Evolutionary conservation across 2,113 vertebrate species (phyloP).

Genomic region (Limanda limanda): DNA sequence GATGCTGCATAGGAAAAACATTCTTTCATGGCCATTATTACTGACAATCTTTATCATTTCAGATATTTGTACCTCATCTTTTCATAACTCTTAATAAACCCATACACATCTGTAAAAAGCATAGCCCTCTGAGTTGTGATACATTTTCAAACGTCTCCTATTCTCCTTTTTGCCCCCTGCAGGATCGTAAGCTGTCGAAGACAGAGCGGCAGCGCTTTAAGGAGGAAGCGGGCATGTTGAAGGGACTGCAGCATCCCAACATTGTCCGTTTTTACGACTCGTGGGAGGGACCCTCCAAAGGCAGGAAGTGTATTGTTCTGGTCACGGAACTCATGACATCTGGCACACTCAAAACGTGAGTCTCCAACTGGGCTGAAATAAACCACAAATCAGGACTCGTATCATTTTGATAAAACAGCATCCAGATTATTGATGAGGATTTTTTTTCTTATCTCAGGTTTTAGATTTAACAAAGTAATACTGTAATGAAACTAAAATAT

Average conservation of each 20-base stretch:
- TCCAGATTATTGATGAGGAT: too few species aligned
- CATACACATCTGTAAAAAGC: not conserved
- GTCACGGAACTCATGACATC: slow-evolving; percentile 99
- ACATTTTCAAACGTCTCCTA: slow-evolving; percentile 30
- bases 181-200: slow-evolving; percentile 97
- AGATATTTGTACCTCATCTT: too few species aligned
- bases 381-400: not conserved
- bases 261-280: slow-evolving; percentile 99
- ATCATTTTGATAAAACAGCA: not conserved
- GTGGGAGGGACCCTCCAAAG: slow-evolving; percentile 97
- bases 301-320: slow-evolving; percentile 97
- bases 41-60: too few species aligned
- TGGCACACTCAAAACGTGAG: slow-evolving; percentile 98
- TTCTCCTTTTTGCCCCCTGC: slow-evolving; percentile 36
- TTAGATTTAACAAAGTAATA: too few species aligned
- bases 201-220: slow-evolving; percentile 97
- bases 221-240: slow-evolving; percentile 98
- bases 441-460: too few species aligned
- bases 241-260: slow-evolving; percentile 98
- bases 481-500: too few species aligned
- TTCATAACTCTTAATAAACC: not conserved
- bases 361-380: slow-evolving; percentile 36
- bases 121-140: not conserved
- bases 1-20: not conserved
- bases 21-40: not conserved